phyloP scores from a whole-genome alignment of 2,113 vertebrate genomes.

The Epinephelus cyanopodus region DNA sequence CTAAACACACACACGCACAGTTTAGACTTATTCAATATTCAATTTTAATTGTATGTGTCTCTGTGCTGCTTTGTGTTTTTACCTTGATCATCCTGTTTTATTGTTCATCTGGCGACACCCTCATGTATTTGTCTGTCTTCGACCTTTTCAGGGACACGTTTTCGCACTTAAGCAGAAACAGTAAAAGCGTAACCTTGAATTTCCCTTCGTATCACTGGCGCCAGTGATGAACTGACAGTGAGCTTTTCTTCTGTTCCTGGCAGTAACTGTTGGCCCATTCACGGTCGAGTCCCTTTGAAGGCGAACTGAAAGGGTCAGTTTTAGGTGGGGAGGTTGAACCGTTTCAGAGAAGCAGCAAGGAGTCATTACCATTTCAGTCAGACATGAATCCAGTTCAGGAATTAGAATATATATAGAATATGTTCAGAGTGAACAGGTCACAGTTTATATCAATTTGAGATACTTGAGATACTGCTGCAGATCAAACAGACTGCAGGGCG shows the following conservation, averaged over 20 bases:
- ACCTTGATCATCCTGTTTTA: background rate
- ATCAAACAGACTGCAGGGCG: constrained; percentile 14
- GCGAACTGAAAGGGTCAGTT: constrained; percentile 37
- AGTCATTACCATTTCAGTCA: constrained; percentile 40
- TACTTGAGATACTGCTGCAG: background rate
- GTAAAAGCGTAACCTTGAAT: constrained; percentile 22
- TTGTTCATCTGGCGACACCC: background rate
- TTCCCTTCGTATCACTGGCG: constrained; percentile 17
- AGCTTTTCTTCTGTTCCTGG: constrained; percentile 38
- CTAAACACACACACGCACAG: background rate
- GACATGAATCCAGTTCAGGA: constrained; percentile 17
- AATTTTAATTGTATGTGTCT: background rate
- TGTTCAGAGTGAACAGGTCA: background rate
- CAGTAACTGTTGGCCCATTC: constrained; percentile 22
- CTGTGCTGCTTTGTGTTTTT: constrained; percentile 1
- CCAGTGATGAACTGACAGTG: constrained; percentile 19
- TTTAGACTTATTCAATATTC: background rate
- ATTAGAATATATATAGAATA: background rate
- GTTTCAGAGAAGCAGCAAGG: constrained; percentile 1
- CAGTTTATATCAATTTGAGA: constrained; percentile 25
- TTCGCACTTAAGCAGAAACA: constrained; percentile 5
- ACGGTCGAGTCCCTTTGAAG: constrained; percentile 52
- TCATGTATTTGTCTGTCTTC: background rate
- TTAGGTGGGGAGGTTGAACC: constrained; percentile 27
- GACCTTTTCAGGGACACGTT: constrained; percentile 6